A percentile compares a stretch with the other conserved stretches of the same genome.
phyloP scores from a whole-genome alignment of 92 coral and sea anemone genomes.

The Montipora capitata region DNA sequence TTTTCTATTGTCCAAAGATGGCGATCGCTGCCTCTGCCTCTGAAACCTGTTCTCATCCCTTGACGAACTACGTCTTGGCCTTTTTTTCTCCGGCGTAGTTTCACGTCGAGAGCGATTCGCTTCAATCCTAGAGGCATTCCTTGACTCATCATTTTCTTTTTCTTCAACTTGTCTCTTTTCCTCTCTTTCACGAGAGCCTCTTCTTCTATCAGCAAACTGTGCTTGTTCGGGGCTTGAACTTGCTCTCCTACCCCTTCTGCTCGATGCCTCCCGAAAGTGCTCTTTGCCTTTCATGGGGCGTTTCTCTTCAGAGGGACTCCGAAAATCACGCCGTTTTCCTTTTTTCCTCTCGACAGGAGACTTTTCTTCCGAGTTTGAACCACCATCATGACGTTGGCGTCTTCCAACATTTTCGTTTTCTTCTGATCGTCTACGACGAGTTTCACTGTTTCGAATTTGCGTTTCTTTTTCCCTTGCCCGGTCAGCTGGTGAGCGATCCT shows the following conservation, averaged over 20 bases:
- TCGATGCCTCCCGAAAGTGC: neutral
- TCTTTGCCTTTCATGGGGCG: neutral
- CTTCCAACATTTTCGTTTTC: conserved; percentile 6
- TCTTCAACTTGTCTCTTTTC: neutral
- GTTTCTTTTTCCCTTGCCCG: neutral
- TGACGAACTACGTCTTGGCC: conserved; percentile 38
- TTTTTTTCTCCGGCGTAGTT: conserved; percentile 8
- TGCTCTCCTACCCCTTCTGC: conserved; percentile 12
- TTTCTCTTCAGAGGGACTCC: conserved; percentile 38
- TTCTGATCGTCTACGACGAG: neutral
- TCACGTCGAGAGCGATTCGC: neutral
- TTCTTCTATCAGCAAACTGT: neutral
- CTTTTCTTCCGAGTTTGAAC: conserved; percentile 40
- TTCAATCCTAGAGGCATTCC: neutral
- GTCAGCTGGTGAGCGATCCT: conserved; percentile 13
- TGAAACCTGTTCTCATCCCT: conserved; percentile 23
- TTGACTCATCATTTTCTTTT: neutral
- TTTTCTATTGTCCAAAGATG: conserved; percentile 20
- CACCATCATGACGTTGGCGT: conserved; percentile 13
- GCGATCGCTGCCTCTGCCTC: neutral
- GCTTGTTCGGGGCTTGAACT: conserved; percentile 40
- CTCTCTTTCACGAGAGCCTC: conserved; percentile 42
- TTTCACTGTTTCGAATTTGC: neutral
- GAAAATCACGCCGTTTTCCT: conserved; percentile 7
- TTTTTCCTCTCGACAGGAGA: conserved; percentile 14